phyloP scores from a whole-genome alignment of 2,888 invertebrate species.

The Troides aeacus region DNA sequence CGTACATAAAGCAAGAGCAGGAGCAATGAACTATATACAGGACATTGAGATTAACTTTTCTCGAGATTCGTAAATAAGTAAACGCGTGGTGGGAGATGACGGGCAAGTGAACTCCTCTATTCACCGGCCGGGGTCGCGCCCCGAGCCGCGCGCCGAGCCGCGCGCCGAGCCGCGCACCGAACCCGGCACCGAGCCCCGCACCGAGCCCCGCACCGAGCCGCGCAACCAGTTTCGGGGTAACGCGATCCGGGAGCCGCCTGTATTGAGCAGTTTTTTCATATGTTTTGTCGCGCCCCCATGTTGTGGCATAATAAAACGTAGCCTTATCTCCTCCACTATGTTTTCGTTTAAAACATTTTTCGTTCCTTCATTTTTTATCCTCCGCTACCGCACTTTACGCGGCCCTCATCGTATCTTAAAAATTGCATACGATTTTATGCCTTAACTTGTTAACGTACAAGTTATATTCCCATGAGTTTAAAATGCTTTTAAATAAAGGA shows the following conservation, averaged over 20 bases:
- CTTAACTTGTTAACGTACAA: conserved; percentile 35
- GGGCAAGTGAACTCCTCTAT: conserved; percentile 49
- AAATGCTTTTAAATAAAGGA: conserved; percentile 37
- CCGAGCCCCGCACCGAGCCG: conserved; percentile 7
- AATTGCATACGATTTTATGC: conserved; percentile 35
- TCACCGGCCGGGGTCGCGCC: not conserved
- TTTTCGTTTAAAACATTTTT: conserved; percentile 67
- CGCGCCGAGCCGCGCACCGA: no score
- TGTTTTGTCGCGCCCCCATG: conserved; percentile 61
- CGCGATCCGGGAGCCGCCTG: conserved; percentile 42
- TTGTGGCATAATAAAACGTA: conserved; percentile 61
- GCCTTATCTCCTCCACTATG: conserved; percentile 64
- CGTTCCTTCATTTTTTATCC: conserved; percentile 56
- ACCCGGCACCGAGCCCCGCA: no score
- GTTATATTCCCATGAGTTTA: conserved; percentile 34
- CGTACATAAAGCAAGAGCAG: no score
- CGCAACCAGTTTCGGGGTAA: conserved; percentile 39
- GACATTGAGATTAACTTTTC: no score
- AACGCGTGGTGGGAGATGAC: conserved; percentile 28
- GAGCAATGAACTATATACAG: no score
- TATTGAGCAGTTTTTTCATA: conserved; percentile 42
- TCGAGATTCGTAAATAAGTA: no score
- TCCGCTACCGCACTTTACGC: conserved; percentile 48
- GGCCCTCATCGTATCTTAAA: conserved; percentile 47
- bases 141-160: no score